Evolutionary conservation across 2,888 invertebrate species (phyloP).

Genomic region (Lordiphosa fenestrarum): DNA sequence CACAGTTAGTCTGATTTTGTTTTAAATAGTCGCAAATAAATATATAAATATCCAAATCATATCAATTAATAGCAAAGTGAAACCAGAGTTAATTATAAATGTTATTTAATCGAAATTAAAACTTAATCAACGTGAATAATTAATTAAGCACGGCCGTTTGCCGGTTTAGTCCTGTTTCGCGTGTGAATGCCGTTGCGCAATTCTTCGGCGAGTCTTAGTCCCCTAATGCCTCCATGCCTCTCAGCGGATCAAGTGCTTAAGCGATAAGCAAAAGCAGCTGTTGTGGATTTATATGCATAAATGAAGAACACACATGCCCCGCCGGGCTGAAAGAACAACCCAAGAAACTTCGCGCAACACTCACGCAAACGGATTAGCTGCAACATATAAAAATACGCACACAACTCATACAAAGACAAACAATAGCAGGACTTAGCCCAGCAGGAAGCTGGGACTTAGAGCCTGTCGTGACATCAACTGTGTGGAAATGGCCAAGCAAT

Average conservation of each 20-base stretch:
- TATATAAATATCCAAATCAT: constrained; percentile 29
- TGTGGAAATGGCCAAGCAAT: constrained; percentile 62
- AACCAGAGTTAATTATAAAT: constrained; percentile 1
- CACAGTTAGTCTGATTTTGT: constrained; percentile 64
- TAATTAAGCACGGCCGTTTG: not conserved
- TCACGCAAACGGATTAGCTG: constrained; percentile 62
- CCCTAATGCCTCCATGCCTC: constrained; percentile 64
- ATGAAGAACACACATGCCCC: constrained; percentile 44
- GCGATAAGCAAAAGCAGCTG: constrained; percentile 65
- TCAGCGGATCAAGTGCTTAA: constrained; percentile 66
- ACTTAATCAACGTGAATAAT: too few relatives aligned
- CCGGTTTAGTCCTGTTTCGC: not conserved
- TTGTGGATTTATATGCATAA: constrained; percentile 64
- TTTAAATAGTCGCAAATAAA: constrained; percentile 11
- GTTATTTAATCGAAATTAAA: too few relatives aligned
- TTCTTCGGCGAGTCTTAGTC: constrained; percentile 46
- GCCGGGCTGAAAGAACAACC: constrained; percentile 22
- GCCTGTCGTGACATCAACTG: constrained; percentile 54
- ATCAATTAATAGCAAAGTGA: constrained; percentile 23
- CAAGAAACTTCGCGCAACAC: constrained; percentile 34
- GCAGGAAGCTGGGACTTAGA: constrained; percentile 34
- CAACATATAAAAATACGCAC: constrained; percentile 44
- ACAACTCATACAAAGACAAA: constrained; percentile 15
- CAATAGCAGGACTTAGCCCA: constrained; percentile 18
- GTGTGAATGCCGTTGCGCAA: constrained; percentile 12